Conservation (phyloP, 1,140 invertebrate genomes). For the Drosophila elegans region DNA sequence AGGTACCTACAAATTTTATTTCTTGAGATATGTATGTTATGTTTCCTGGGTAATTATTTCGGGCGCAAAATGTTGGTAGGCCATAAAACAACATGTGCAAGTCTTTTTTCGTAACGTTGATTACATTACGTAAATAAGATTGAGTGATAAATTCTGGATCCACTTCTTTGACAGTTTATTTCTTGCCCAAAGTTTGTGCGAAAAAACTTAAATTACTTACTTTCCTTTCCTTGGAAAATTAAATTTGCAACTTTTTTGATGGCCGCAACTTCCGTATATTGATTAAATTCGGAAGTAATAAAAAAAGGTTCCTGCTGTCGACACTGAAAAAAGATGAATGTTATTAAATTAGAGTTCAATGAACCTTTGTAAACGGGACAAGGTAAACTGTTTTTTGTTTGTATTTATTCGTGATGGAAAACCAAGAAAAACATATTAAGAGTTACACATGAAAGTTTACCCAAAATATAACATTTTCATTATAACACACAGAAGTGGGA, state of each 20-base stretch:
- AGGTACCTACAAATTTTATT: background rate
- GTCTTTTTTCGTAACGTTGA: no score
- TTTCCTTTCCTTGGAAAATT: constrained; percentile 5
- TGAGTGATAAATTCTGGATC: background rate
- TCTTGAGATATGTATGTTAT: no score
- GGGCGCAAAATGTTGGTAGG: no score
- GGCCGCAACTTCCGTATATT: constrained; percentile 8
- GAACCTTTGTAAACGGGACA: background rate
- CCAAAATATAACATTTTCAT: background rate
- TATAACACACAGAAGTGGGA: background rate
- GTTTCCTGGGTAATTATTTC: no score
- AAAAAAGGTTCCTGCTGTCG: constrained; percentile 8
- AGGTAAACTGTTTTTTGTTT: no score
- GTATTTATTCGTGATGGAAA: background rate
- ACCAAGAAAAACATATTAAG: no score
- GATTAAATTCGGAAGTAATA: constrained; percentile 21
- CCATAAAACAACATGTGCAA: no score
- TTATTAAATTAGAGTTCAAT: background rate
- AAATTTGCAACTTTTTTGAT: constrained; percentile 23
- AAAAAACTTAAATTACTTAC: constrained; percentile 22
- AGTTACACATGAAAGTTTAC: no score
- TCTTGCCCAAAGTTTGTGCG: constrained; percentile 19
- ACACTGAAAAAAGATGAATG: background rate
- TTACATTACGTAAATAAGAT: constrained; percentile 4
- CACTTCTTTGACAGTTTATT: constrained; percentile 31